Evolutionary conservation across 2,113 vertebrate species (phyloP).

Genomic region (Mionectes macconnelli): DNA sequence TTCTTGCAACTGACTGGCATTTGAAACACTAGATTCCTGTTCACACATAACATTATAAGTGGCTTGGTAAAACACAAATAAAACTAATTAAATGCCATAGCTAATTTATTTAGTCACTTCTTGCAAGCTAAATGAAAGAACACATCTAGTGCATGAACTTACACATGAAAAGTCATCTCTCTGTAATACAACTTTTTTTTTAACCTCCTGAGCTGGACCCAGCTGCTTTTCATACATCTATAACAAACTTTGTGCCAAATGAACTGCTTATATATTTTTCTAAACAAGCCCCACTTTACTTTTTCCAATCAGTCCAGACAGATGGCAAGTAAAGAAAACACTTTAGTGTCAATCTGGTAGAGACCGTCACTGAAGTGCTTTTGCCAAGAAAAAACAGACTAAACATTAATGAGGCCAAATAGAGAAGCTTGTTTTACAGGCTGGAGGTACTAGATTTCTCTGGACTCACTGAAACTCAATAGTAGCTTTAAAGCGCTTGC

Average conservation of each 20-base stretch:
- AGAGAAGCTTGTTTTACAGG: constrained; percentile 65
- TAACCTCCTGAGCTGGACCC: constrained; percentile 13
- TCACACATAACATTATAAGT: neutral
- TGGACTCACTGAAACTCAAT: constrained; percentile 59
- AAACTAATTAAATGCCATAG: constrained; percentile 30
- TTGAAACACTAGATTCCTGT: neutral
- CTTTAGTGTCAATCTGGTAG: constrained; percentile 72
- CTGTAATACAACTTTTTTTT: constrained; percentile 29
- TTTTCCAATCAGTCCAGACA: constrained; percentile 75
- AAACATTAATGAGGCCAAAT: constrained; percentile 77
- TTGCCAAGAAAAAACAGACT: constrained; percentile 79
- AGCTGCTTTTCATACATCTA: constrained; percentile 37
- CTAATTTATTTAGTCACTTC: constrained; percentile 41
- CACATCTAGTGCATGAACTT: constrained; percentile 21
- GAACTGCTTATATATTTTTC: constrained; percentile 57
- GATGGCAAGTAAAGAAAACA: constrained; percentile 77
- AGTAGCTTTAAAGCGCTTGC: constrained; percentile 39
- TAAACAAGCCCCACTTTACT: constrained; percentile 62
- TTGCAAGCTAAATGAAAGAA: constrained; percentile 29
- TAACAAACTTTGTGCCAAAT: constrained; percentile 49
- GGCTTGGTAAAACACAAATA: constrained; percentile 31
- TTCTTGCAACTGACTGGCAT: neutral
- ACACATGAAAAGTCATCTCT: constrained; percentile 15
- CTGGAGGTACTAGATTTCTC: constrained; percentile 58
- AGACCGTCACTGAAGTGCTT: constrained; percentile 67